Conservation (phyloP, 2,113 vertebrate species). For the Nothobranchius kuhntae region DNA sequence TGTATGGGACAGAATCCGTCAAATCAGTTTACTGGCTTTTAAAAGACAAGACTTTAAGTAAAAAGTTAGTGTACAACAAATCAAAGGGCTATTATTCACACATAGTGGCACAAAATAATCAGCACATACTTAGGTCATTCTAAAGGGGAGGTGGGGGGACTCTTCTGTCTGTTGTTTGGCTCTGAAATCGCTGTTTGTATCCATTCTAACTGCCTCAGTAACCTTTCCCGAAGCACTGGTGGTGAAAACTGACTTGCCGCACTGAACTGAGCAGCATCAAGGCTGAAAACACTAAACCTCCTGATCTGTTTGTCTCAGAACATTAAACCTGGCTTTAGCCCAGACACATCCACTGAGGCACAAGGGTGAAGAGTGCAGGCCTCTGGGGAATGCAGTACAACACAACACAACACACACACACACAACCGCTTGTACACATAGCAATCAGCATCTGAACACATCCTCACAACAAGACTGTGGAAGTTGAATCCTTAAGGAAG, state of each 20-base stretch:
- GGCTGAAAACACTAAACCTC: conserved; percentile 5
- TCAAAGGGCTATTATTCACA: not conserved
- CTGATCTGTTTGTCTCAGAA: conserved; percentile 34
- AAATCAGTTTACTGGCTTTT: not conserved
- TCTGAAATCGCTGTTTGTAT: too few relatives aligned
- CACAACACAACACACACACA: not conserved
- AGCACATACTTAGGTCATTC: not conserved
- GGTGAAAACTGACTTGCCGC: conserved; percentile 6
- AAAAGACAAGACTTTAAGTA: not conserved
- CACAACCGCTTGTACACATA: too few relatives aligned
- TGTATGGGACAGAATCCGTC: too few relatives aligned
- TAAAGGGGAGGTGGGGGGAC: too few relatives aligned
- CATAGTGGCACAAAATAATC: too few relatives aligned
- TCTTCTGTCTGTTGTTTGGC: not conserved
- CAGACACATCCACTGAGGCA: conserved; percentile 23
- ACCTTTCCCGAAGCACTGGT: not conserved
- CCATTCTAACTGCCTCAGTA: not conserved
- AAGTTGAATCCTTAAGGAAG: not conserved
- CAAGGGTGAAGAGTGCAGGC: conserved; percentile 11
- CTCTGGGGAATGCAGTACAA: conserved; percentile 3
- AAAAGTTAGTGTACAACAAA: not conserved
- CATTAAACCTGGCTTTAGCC: conserved; percentile 21
- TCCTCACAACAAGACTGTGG: too few relatives aligned
- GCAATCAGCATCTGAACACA: not conserved
- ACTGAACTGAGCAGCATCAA: conserved; percentile 10